phyloP scores from a whole-genome alignment of 2,113 vertebrate genomes.

The Callaeas wilsoni region DNA sequence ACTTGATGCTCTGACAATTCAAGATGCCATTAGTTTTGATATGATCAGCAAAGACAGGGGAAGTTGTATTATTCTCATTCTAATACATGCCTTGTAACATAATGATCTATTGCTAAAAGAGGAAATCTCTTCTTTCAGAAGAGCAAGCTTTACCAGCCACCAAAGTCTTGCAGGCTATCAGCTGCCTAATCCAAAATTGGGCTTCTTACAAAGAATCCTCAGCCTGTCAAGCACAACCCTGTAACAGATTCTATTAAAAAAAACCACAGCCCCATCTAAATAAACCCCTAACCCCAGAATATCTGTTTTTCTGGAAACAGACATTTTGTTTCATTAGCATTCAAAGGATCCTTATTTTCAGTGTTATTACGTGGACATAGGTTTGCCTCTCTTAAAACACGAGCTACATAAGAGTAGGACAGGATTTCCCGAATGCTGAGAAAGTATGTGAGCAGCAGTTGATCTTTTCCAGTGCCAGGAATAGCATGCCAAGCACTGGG shows the following conservation, averaged over 20 bases:
- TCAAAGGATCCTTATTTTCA: neutral
- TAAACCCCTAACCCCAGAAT: neutral
- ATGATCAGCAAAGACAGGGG: slow-evolving; percentile 34
- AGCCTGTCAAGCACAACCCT: neutral
- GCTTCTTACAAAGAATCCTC: slow-evolving; percentile 21
- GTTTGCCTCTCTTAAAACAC: neutral
- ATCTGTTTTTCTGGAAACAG: neutral
- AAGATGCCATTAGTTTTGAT: slow-evolving; percentile 33
- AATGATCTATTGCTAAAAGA: slow-evolving; percentile 21
- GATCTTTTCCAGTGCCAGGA: neutral
- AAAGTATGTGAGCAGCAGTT: neutral
- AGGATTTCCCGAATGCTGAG: neutral
- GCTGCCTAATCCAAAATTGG: neutral
- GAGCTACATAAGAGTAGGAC: neutral
- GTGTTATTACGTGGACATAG: neutral
- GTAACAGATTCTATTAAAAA: neutral
- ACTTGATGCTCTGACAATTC: slow-evolving; percentile 44
- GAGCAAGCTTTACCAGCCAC: neutral
- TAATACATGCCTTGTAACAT: neutral
- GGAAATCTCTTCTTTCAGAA: slow-evolving; percentile 40
- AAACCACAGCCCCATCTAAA: neutral
- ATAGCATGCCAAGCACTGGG: neutral
- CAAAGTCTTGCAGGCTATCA: slow-evolving; percentile 16
- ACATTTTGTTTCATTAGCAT: neutral
- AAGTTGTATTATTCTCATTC: slow-evolving; percentile 45